A percentile compares a stretch with the other conserved stretches of the same genome.
Conservation (phyloP, 2,797 vertebrate genomes). For the Anas bernieri region DNA sequence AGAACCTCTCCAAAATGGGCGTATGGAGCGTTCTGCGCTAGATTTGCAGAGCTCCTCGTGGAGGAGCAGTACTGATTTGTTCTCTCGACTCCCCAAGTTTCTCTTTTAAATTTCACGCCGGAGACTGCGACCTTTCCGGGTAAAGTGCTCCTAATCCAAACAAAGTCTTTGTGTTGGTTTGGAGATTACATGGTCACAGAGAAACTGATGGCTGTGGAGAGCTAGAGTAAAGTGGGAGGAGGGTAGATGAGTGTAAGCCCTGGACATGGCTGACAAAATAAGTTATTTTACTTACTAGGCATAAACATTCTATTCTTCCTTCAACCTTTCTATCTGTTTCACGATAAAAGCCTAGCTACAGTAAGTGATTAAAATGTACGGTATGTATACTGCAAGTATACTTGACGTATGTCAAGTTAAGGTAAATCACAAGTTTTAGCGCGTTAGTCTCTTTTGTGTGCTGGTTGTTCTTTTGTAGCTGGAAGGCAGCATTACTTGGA, state of each 20-base stretch:
- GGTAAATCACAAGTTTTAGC: background rate
- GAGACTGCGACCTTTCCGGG: fast-evolving
- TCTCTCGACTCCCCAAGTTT: background rate
- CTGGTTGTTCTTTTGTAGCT: fast-evolving
- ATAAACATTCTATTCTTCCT: background rate
- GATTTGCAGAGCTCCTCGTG: background rate
- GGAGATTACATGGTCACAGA: background rate
- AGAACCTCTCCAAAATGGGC: too few species aligned
- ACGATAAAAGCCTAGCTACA: background rate
- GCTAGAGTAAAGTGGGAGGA: background rate
- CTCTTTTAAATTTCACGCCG: fast-evolving
- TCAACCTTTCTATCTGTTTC: background rate
- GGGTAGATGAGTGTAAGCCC: fast-evolving
- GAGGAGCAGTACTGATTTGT: background rate
- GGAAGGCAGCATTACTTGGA: background rate
- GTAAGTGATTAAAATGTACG: background rate
- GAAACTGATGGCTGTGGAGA: background rate
- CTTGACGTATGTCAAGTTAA: background rate
- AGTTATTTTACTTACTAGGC: background rate
- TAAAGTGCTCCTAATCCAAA: background rate
- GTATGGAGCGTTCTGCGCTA: background rate
- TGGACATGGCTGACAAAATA: background rate
- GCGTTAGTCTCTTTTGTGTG: background rate
- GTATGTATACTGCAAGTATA: background rate
- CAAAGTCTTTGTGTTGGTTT: background rate